Percentiles rank a stretch among this genome's conserved stretches.
These are phyloP conservation scores for Neocloeon triangulifer DNA, from an alignment of 1,140 invertebrate species.

Conservation along the genomic window DNA sequence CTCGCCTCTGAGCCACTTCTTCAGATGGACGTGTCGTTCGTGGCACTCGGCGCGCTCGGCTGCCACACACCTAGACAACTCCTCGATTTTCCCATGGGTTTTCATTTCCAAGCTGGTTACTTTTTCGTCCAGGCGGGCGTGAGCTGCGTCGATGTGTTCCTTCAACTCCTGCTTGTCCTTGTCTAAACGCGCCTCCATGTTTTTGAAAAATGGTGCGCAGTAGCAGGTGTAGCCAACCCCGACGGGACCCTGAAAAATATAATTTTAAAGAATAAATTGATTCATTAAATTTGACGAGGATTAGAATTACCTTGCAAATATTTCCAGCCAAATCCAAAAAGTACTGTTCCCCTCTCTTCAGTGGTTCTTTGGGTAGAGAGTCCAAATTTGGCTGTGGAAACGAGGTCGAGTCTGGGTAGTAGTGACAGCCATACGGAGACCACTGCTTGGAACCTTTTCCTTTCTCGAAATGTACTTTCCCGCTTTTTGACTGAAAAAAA, in stretches of 20 bases:
- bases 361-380: conserved; percentile 60
- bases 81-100: conserved; percentile 52
- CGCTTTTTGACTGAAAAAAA: conserved; percentile 6
- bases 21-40: conserved; percentile 35
- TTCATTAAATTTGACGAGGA: conserved; percentile 3
- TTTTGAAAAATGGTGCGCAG: conserved; percentile 60
- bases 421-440: conserved; percentile 80
- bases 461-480: conserved; percentile 21
- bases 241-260: conserved; percentile 43
- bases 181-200: conserved; percentile 67
- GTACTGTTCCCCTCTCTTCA: conserved; percentile 78
- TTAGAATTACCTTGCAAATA: conserved; percentile 72
- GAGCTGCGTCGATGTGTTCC: conserved; percentile 56
- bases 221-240: conserved; percentile 70
- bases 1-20: conserved; percentile 31
- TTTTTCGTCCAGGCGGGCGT: conserved; percentile 54
- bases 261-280: not conserved
- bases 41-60: conserved; percentile 37
- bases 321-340: conserved; percentile 89
- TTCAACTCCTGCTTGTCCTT: conserved; percentile 67
- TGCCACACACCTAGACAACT: conserved; percentile 36
- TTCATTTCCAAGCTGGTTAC: conserved; percentile 48
- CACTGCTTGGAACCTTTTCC: conserved; percentile 24
- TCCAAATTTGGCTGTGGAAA: conserved; percentile 67
- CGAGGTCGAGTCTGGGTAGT: conserved; percentile 56